A percentile compares a stretch with the other conserved stretches of the same genome.
These are phyloP conservation scores for Gryon sp. DNA, from an alignment of 1,140 invertebrate genomes.

Conservation along the genomic window DNA sequence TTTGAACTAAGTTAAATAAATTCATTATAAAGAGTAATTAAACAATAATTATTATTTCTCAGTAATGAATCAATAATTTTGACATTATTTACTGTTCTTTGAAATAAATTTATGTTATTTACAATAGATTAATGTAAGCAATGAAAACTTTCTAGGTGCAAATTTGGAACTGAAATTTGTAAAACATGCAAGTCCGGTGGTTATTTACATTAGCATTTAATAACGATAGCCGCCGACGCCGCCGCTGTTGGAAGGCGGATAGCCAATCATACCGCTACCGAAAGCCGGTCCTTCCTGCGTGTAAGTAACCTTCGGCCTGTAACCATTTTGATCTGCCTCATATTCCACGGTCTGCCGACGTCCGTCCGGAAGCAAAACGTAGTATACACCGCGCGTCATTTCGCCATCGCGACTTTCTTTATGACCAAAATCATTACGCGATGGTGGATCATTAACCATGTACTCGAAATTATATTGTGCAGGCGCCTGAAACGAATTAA, in stretches of 20 bases:
- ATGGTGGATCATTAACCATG: conserved; percentile 73
- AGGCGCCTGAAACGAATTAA: conserved; percentile 44
- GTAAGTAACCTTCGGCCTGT: conserved; percentile 77
- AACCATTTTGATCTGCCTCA: conserved; percentile 76
- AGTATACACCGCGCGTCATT: conserved; percentile 74
- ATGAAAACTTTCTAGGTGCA: no score
- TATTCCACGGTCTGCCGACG: conserved; percentile 77
- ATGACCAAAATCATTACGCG: conserved; percentile 75
- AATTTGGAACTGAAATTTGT: background rate
- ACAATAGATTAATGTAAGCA: no score
- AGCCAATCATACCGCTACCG: conserved; percentile 68
- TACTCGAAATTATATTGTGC: conserved; percentile 78
- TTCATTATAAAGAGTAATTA: no score
- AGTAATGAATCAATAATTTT: no score
- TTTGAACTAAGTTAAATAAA: background rate
- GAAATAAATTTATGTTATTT: no score
- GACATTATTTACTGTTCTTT: no score
- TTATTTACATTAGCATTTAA: conserved; percentile 46
- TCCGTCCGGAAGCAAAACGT: conserved; percentile 77
- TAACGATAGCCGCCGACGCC: conserved; percentile 64
- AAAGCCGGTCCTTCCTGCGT: conserved; percentile 83
- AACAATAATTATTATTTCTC: no score
- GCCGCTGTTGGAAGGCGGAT: conserved; percentile 53
- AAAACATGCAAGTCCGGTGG: background rate
- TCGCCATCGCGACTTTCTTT: conserved; percentile 75